Percentiles rank a stretch among this genome's conserved stretches.
Evolutionary conservation across 2,797 vertebrate genomes (phyloP).

Genomic region (Brachymystax lenok): DNA sequence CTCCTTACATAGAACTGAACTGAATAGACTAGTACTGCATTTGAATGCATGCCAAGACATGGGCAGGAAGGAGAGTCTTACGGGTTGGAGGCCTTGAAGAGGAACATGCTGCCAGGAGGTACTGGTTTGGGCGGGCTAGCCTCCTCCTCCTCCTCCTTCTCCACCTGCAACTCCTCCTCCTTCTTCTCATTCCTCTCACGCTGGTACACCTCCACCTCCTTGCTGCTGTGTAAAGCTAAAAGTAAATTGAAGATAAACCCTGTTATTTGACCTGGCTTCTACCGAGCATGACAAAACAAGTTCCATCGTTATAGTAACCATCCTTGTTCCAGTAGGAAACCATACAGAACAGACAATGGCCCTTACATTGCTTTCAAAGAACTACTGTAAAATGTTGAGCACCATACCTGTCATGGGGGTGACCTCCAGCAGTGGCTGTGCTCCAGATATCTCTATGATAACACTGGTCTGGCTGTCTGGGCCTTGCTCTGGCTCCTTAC

Average conservation of each 20-base stretch:
- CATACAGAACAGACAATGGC: neutral
- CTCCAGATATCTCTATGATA: slow-evolving; percentile 82
- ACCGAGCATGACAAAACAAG: neutral
- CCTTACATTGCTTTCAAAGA: neutral
- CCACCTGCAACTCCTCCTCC: slow-evolving; percentile 38
- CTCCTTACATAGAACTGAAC: neutral
- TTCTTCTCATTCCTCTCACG: slow-evolving; percentile 70
- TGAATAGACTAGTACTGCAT: neutral
- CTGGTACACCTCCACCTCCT: slow-evolving; percentile 84
- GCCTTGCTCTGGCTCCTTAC: slow-evolving; percentile 64
- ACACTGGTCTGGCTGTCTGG: slow-evolving; percentile 71
- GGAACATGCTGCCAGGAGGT: slow-evolving; percentile 96
- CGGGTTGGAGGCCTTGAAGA: slow-evolving; percentile 98
- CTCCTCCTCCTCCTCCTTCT: slow-evolving; percentile 78
- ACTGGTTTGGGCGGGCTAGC: slow-evolving; percentile 79
- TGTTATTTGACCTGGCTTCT: neutral
- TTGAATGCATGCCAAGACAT: neutral
- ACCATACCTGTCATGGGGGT: slow-evolving; percentile 79
- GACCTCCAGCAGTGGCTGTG: slow-evolving; percentile 81
- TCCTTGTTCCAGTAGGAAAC: neutral
- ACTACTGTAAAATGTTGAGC: too few species aligned
- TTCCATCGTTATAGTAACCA: neutral
- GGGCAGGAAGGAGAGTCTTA: slow-evolving; percentile 69
- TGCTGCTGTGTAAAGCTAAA: slow-evolving; percentile 78
- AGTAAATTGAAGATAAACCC: slow-evolving; percentile 3